phyloP scores from a whole-genome alignment of 2,113 vertebrate genomes.

The Pachycephala philippinensis region DNA sequence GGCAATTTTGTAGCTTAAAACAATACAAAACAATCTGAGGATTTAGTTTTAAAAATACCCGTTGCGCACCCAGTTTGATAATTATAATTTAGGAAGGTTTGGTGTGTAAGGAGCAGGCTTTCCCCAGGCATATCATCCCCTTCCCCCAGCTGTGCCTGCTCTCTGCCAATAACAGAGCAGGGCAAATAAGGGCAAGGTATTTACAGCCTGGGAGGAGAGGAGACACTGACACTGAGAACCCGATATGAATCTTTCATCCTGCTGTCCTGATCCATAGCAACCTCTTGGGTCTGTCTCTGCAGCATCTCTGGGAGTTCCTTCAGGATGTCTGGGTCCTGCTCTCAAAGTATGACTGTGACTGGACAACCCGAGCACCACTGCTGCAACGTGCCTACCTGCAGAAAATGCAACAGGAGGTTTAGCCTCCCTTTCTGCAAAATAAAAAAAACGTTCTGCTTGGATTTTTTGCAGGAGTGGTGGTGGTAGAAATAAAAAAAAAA shows the following conservation, averaged over 20 bases:
- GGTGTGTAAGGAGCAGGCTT: not conserved
- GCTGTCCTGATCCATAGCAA: not conserved
- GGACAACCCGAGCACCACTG: not conserved
- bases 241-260: not conserved
- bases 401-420: not conserved
- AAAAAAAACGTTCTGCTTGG: not conserved
- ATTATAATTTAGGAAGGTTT: not conserved
- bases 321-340: not conserved
- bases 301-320: not conserved
- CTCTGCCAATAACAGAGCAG: not conserved
- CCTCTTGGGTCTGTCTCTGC: not conserved
- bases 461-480: not conserved
- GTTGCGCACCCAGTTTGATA: not conserved
- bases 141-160: not conserved
- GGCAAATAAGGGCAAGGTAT: not conserved
- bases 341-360: accelerated
- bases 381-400: not conserved
- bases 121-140: not conserved
- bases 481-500: not conserved
- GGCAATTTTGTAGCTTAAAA: not conserved
- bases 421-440: not conserved
- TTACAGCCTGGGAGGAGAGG: not conserved
- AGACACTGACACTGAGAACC: not conserved
- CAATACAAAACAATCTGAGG: not conserved
- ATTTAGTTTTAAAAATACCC: not conserved